Base-by-base conservation (phyloP, 2,797 vertebrate genomes). In the Microhierax caerulescens region DNA sequence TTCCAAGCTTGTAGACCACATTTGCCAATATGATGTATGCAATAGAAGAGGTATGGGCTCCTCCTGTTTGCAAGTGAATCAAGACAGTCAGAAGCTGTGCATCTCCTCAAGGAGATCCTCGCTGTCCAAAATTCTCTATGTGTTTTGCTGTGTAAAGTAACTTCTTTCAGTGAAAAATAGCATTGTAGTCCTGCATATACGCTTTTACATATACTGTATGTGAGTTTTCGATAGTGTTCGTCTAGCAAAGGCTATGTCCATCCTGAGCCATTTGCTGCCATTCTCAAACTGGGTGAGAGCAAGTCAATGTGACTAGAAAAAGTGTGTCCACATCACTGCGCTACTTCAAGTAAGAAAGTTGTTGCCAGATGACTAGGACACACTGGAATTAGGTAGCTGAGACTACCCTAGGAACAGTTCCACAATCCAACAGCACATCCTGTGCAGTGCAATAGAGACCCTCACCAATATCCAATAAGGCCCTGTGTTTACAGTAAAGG, bases 401-500 rank as follows among this genome's bases (percentile, higher is more conserved):
- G 74, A 61, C 28, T 19, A 73, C 28, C 45, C 8, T 36, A 64
- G 7, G 9, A 22, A 20, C 16, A 68, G 27, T 67, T 80, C 30
- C 30, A 51, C 25, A 60, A 22, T 10, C 16, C 15, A 39, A 56
- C 34, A 59, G 7, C 14, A 27, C 10, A 1, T 70, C 12, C 47
- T 51, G 6, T 43, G 22, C n/a, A 54, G 34, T 83, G 51, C 80
- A 63, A 88, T 7, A 53, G 27, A 79, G 41, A 78, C 10, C 12
- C 5, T 85, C 3, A 3, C 8, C 0, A 0, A 47, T 9, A 19
- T 63, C 30, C 72, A 53, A 69, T 8, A 5, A 65, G 25, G 11
- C 1, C 14, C 5, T 41, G 17, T 54, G 85, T 68, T 25, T 24
- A 53, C 8, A 64, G 15, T 14, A 64, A 90, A 68, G 8, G 43